Base-by-base conservation (phyloP, 2,797 vertebrate genomes). In the Delichon dasypus region DNA sequence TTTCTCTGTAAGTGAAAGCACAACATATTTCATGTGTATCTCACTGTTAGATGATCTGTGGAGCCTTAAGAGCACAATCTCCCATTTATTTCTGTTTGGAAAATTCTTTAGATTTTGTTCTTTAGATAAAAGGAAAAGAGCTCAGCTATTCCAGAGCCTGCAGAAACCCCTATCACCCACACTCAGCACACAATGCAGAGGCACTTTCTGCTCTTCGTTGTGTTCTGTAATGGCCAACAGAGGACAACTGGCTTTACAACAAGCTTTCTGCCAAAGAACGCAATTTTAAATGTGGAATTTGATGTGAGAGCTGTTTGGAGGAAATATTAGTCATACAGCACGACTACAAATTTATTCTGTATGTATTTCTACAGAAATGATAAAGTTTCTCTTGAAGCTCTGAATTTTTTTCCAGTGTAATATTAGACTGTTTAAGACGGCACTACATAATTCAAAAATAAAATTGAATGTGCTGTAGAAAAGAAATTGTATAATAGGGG, bases 381-480 rank as follows among this genome's bases (percentile, higher is more conserved):
- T 84, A 88, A 90, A 85, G 85, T 44, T 36, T 36, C 66, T 91
- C 77, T 65, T 85, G 75, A 73, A 95, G 73, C 57, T 94, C 82
- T 86, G 54, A 95, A 93, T 94, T 93, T 91, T 55, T 90, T 95
- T 96, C 61, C 77, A 88, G 88, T 91, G 89, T 86, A 92, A 94
- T 91, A 96, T 82, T 96, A 88, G 96, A 93, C 82, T 81, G 72
- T 91, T 97, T 89, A 95, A 96, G 89, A 93, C 75, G 85, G 91
- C 57, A 82, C 40, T 95, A 85, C 87, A 94, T 95, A 96, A 97
- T 97, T 96, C 94, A 97, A 94, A 98, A 95, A 93, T 88, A 96
- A 84, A 94, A 96, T 68, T 88, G 65, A 96, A 84, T 77, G 79
- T 22, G n/a, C 67, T 78, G 25, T 62, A 60, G 89, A 92, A 96